Conservation (phyloP, 2,888 invertebrate species). For the Lacanobia oleracea region DNA sequence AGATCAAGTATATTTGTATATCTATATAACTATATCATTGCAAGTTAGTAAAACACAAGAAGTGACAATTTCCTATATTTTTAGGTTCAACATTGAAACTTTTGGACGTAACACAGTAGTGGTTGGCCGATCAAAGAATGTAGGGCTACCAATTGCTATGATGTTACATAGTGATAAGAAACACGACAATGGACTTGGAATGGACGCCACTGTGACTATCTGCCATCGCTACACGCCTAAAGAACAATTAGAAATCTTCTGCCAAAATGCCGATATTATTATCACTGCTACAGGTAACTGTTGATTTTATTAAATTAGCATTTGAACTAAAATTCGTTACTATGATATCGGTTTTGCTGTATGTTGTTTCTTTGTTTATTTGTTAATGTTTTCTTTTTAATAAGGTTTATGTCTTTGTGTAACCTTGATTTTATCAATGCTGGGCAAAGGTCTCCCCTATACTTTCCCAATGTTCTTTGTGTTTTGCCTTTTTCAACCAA, state of each 20-base stretch:
- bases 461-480: neutral
- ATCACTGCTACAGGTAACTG: slow-evolving; percentile 93
- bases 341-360: too few species aligned
- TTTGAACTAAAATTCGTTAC: too few species aligned
- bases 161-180: slow-evolving; percentile 94
- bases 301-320: neutral
- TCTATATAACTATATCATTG: too few species aligned
- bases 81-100: slow-evolving; percentile 92
- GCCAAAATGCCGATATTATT: slow-evolving; percentile 94
- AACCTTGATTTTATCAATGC: too few species aligned
- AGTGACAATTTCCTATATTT: slow-evolving; percentile 62
- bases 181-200: slow-evolving; percentile 92
- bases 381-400: too few species aligned
- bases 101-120: slow-evolving; percentile 97
- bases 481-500: neutral
- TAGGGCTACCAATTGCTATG: slow-evolving; percentile 97
- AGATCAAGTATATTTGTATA: neutral
- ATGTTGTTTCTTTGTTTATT: too few species aligned
- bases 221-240: slow-evolving; percentile 97
- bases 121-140: slow-evolving; percentile 97
- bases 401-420: too few species aligned
- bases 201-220: slow-evolving; percentile 97
- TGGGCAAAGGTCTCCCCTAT: too few species aligned
- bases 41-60: neutral
- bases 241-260: slow-evolving; percentile 93